A percentile compares a stretch with the other conserved stretches of the same genome.
phyloP scores from a whole-genome alignment of 2,113 vertebrate species.

The Seriola rivoliana region DNA sequence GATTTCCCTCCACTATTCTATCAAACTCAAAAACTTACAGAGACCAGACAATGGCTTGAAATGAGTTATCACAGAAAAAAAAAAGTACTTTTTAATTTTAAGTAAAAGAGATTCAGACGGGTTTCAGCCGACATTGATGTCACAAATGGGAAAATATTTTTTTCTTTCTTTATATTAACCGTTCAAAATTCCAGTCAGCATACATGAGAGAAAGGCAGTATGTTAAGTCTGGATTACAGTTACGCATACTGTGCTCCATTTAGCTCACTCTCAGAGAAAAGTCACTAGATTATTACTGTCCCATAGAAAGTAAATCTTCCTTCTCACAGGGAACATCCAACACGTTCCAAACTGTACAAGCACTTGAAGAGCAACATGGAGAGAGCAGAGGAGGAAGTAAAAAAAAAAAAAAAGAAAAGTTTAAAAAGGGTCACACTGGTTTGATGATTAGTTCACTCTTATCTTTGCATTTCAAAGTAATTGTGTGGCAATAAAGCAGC shows the following conservation, averaged over 20 bases:
- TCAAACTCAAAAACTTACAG: too few species aligned
- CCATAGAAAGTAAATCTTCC: not conserved
- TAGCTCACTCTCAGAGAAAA: not conserved
- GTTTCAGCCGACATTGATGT: not conserved
- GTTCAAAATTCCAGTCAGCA: not conserved
- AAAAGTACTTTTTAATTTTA: too few species aligned
- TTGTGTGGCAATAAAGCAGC: not conserved
- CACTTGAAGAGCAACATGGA: not conserved
- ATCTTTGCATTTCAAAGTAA: conserved; percentile 21
- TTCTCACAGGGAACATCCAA: not conserved
- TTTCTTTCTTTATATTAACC: not conserved
- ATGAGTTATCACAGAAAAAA: too few species aligned
- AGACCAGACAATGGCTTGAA: too few species aligned
- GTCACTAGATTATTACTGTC: not conserved
- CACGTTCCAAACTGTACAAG: not conserved
- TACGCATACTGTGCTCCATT: not conserved
- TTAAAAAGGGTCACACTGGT: conserved; percentile 1
- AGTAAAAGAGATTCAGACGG: too few species aligned
- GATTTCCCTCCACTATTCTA: not conserved
- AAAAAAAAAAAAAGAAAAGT: not conserved
- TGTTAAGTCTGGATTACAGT: not conserved
- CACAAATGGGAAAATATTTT: not conserved
- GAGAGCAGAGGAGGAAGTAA: not conserved
- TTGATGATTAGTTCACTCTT: conserved; percentile 8
- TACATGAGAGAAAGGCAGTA: not conserved